These are phyloP conservation scores for Drosophila eohydei DNA, from an alignment of 2,888 invertebrate genomes.

Conservation along the genomic window DNA sequence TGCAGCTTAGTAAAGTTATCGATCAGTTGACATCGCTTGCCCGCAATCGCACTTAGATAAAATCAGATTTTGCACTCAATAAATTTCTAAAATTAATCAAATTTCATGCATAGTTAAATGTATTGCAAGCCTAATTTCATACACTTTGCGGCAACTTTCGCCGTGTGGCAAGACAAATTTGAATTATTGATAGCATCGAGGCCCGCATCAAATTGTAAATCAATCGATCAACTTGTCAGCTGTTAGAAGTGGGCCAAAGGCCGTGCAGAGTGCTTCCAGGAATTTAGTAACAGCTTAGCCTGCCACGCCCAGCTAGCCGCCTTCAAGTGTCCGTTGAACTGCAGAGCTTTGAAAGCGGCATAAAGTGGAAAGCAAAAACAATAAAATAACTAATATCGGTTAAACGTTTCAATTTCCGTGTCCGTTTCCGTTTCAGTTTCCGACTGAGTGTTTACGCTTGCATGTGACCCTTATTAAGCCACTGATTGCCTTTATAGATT, in stretches of 20 bases:
- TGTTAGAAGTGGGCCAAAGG: not conserved
- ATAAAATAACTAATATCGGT: slow-evolving; percentile 15
- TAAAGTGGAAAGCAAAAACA: slow-evolving; percentile 5
- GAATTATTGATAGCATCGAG: not conserved
- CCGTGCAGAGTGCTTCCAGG: not conserved
- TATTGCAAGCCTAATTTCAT: not conserved
- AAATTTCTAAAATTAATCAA: not conserved
- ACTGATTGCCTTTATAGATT: slow-evolving; percentile 37
- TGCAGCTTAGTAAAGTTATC: no score
- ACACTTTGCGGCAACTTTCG: not conserved
- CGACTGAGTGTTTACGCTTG: slow-evolving; percentile 13
- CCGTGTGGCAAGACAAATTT: not conserved
- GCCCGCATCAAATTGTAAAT: slow-evolving; percentile 1
- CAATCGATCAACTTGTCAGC: slow-evolving; percentile 6
- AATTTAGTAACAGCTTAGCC: slow-evolving; percentile 2
- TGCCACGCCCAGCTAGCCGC: not conserved
- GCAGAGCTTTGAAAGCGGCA: slow-evolving; percentile 4
- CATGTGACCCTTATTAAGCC: slow-evolving; percentile 40
- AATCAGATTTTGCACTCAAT: not conserved
- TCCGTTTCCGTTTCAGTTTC: slow-evolving; percentile 24
- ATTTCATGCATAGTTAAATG: not conserved
- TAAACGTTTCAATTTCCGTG: slow-evolving; percentile 49
- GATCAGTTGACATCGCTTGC: not conserved
- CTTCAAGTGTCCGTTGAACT: slow-evolving; percentile 15
- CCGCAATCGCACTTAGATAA: not conserved